A percentile compares a stretch with the other conserved stretches of the same genome.
phyloP scores from a whole-genome alignment of 2,113 vertebrate genomes.

The Todiramphus saurophagus region DNA sequence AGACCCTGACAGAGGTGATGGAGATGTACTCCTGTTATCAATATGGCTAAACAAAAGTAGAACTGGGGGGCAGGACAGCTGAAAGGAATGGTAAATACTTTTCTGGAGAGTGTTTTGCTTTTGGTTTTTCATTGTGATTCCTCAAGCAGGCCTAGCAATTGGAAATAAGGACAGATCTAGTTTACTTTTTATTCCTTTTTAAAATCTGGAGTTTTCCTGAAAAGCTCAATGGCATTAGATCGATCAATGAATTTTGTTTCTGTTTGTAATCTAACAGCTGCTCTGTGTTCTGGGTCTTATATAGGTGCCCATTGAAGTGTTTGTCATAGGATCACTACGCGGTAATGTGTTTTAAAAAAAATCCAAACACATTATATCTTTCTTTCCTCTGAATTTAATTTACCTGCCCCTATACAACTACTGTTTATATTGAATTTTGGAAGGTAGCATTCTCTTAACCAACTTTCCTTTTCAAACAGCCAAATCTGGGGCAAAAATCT shows the following conservation, averaged over 20 bases:
- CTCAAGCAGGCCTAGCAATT: fast-evolving
- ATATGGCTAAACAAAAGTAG: background rate
- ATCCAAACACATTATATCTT: background rate
- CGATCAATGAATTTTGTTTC: background rate
- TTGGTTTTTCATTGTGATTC: background rate
- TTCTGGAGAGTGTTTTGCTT: background rate
- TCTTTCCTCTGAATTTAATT: background rate
- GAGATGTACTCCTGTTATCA: background rate
- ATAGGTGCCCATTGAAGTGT: background rate
- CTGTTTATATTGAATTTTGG: background rate
- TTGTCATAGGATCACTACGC: background rate
- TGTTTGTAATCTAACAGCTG: background rate
- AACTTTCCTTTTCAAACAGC: background rate
- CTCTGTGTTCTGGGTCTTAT: background rate
- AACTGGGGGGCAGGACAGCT: background rate
- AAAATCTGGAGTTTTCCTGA: background rate
- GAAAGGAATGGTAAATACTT: background rate
- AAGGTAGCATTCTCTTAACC: background rate
- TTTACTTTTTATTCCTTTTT: background rate
- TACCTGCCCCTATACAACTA: background rate
- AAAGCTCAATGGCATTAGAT: background rate
- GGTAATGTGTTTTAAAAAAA: background rate
- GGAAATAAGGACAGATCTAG: background rate
- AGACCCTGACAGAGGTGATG: background rate
- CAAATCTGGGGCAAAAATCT: background rate